Base-by-base conservation (phyloP, 1,140 invertebrate species). In the Drosophila saltans region DNA sequence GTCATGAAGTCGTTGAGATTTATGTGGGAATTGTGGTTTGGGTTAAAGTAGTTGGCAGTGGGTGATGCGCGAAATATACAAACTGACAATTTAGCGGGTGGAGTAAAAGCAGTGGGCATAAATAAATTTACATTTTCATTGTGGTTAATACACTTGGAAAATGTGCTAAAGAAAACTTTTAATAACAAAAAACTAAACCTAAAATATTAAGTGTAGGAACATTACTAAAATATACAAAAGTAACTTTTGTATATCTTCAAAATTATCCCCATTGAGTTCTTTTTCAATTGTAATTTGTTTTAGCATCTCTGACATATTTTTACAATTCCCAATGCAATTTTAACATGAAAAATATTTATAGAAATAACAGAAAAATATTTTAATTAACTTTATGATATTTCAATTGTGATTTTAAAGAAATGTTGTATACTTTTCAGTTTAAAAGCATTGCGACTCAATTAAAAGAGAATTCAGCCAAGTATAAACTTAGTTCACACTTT, bases 1-100 rank as follows among this genome's bases (percentile, higher is more conserved):
- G 74, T 69, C 74, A 76, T 74, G 58, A 41, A 70, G 66, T 76
- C 30, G 66, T 40, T 61, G 73, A 76, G 74, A 76, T 76, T 76
- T 76, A 65, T 76, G 55, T 59, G 72, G 21, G 10, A 21, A 21
- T 33, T 45, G 43, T 33, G 41, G 40, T 28, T 40, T 24, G 36
- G 11, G 59, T 26, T 36, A 28, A 26, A 40, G 58, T 36, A 40
- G 58, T 60, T 26, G 10, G 3, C 68, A 69, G 68, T 75, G 72
- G 58, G 41, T 75, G 58, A 41, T 58, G 52, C 48, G 33, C 28
- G n/a, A 16, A 33, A 60, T 67, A 62, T 59, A 68, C 75, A 43
- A 41, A 26, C 59, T 45, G 10, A 26, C n/a, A n/a, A 55, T 39
- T 36, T 73, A 40, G 45, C 58, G 21, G 71, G 39, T 48, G 56